Conservation (phyloP, 2,797 vertebrate species). For the Alosa sapidissima region DNA sequence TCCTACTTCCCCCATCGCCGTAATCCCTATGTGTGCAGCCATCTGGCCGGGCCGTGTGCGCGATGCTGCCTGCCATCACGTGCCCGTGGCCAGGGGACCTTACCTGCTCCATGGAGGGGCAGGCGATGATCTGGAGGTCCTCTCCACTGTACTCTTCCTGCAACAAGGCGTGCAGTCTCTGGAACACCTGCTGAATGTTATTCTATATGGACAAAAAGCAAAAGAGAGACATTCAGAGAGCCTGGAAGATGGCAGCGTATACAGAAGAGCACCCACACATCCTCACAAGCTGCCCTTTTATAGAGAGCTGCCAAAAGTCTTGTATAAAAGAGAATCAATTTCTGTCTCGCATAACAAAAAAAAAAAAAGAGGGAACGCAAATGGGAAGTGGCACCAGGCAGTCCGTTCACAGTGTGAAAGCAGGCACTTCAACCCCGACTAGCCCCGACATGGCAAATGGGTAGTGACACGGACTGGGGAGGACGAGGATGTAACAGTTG, state of each 20-base stretch:
- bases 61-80: neutral
- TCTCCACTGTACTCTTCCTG: slow-evolving; percentile 94
- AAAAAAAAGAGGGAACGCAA: neutral
- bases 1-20: neutral
- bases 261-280: neutral
- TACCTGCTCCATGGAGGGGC: slow-evolving; percentile 89
- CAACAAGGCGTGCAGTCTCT: slow-evolving; percentile 87
- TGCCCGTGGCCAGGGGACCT: slow-evolving; percentile 6
- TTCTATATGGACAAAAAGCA: slow-evolving; percentile 71
- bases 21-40: neutral
- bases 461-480: neutral
- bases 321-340: slow-evolving; percentile 4
- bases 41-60: neutral
- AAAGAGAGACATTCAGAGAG: slow-evolving; percentile 11
- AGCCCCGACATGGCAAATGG: slow-evolving; percentile 16
- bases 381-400: slow-evolving; percentile 1
- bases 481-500: neutral
- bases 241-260: neutral
- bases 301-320: neutral
- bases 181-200: slow-evolving; percentile 96
- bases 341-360: slow-evolving; percentile 53
- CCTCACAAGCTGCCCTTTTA: slow-evolving; percentile 43
- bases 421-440: neutral
- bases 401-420: neutral
- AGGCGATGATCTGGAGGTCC: slow-evolving; percentile 93